Evolutionary conservation across 2,797 vertebrate species (phyloP).

Genomic region (Psittacula derbiana): DNA sequence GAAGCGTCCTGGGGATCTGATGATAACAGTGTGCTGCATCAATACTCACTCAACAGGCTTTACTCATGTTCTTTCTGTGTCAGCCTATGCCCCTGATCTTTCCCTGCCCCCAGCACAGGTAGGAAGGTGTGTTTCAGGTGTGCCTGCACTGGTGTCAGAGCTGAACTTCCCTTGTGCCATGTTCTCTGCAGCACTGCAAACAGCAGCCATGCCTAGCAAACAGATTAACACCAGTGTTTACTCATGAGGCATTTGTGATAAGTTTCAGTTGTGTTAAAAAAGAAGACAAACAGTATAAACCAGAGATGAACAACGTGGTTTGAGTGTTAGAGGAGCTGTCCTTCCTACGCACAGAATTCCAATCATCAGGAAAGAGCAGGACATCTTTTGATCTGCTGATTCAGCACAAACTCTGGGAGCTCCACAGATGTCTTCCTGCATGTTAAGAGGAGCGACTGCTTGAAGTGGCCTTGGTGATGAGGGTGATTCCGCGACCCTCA

Average conservation of each 20-base stretch:
- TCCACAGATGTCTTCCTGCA: neutral
- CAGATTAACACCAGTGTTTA: slow-evolving; percentile 18
- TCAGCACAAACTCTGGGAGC: neutral
- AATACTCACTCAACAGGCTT: neutral
- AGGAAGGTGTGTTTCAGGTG: rapidly evolving
- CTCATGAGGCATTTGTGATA: slow-evolving; percentile 30
- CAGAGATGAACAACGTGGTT: neutral
- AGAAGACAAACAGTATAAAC: neutral
- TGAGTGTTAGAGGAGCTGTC: neutral
- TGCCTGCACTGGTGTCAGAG: neutral
- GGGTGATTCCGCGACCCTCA: rapidly evolving
- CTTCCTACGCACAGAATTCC: neutral
- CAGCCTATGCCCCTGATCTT: neutral
- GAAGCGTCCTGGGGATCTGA: neutral
- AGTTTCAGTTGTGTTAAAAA: slow-evolving; percentile 14
- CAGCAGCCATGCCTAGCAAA: neutral
- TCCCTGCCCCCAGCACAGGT: neutral
- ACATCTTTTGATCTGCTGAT: neutral
- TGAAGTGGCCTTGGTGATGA: neutral
- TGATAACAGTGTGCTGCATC: neutral
- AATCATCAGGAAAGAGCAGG: neutral
- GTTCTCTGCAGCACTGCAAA: neutral
- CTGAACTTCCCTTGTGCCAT: neutral
- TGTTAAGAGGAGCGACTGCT: neutral
- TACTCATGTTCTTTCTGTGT: neutral